Evolutionary conservation across 2,797 vertebrate genomes (phyloP).

Genomic region (Sebastes melanostomus): DNA sequence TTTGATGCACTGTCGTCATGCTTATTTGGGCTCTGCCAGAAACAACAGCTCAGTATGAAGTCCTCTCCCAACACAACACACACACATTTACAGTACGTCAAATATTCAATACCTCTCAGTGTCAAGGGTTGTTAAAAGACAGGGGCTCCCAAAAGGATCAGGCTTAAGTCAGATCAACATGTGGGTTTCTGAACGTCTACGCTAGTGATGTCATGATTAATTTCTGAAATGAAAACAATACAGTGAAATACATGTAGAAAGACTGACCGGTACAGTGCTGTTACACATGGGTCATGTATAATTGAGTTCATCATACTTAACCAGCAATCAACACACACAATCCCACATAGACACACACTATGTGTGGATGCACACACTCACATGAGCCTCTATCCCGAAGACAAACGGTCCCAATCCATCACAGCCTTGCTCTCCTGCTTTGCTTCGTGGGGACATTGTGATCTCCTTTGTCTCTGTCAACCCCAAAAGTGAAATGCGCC

Average conservation of each 20-base stretch:
- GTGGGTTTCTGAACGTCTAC: conserved; percentile 8
- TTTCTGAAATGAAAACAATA: background rate
- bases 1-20: conserved; percentile 37
- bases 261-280: background rate
- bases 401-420: conserved; percentile 39
- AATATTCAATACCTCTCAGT: conserved; percentile 14
- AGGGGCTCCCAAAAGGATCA: conserved; percentile 2
- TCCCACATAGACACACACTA: background rate
- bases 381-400: background rate
- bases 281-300: too few relatives aligned
- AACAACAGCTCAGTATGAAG: conserved; percentile 62
- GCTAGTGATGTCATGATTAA: conserved; percentile 19
- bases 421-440: conserved; percentile 30
- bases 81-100: background rate
- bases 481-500: conserved; percentile 4
- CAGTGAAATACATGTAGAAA: background rate
- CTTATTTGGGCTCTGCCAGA: conserved; percentile 62
- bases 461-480: conserved; percentile 44
- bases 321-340: background rate
- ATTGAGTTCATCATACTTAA: background rate
- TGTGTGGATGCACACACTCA: background rate
- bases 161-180: background rate
- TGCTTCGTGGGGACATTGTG: conserved; percentile 5
- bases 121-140: conserved; percentile 31
- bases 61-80: conserved; percentile 15